phyloP scores from a whole-genome alignment of 1,140 invertebrate genomes.

The Tigriopus japonicus region DNA sequence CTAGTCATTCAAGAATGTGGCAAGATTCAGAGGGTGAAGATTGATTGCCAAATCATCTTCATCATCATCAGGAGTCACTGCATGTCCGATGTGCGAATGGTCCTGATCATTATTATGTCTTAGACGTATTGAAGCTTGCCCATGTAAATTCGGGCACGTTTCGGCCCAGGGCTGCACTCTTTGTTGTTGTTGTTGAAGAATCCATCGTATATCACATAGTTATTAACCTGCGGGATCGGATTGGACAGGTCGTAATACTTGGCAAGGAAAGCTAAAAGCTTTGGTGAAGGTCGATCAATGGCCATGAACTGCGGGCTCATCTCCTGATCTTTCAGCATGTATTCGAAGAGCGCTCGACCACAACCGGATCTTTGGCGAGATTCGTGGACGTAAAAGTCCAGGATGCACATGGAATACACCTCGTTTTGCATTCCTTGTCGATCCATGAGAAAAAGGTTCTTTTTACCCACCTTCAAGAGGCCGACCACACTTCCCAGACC shows the following conservation, averaged over 20 bases:
- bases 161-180: conserved; percentile 8
- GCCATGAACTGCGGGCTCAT: conserved; percentile 48
- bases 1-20: no score
- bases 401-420: conserved; percentile 49
- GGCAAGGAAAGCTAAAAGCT: conserved; percentile 58
- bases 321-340: conserved; percentile 46
- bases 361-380: conserved; percentile 52
- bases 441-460: conserved; percentile 65
- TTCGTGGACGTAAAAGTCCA: conserved; percentile 73
- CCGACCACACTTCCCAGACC: conserved; percentile 47
- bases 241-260: conserved; percentile 57
- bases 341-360: conserved; percentile 52
- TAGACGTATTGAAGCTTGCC: conserved; percentile 14
- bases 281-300: conserved; percentile 70
- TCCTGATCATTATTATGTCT: not conserved
- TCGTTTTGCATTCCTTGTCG: conserved; percentile 40
- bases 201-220: conserved; percentile 65
- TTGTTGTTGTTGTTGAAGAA: conserved; percentile 42
- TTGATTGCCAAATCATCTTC: no score
- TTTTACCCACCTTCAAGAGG: conserved; percentile 59
- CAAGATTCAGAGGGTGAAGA: no score
- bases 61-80: no score
- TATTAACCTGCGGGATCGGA: conserved; percentile 60
- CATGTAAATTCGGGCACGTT: conserved; percentile 12
- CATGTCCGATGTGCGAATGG: no score